phyloP scores from a whole-genome alignment of 2,113 vertebrate genomes.

The Sciurus niger region DNA sequence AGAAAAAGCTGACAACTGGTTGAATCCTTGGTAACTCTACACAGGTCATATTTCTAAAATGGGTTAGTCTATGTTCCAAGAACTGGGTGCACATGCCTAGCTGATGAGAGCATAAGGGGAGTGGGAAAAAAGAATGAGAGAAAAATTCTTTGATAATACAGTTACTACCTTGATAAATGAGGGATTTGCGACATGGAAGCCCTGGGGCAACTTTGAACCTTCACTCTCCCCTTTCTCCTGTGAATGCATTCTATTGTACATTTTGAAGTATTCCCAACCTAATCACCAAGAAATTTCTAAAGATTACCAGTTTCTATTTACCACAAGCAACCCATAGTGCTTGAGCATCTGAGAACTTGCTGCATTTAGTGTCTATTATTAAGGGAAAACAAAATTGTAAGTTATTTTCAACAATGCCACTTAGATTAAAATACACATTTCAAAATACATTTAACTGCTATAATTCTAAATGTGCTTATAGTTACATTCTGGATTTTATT shows the following conservation, averaged over 20 bases:
- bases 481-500: constrained; percentile 25
- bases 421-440: constrained; percentile 30
- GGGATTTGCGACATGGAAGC: background rate
- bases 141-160: background rate
- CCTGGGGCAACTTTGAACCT: background rate
- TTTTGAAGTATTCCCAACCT: background rate
- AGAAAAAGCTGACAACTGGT: background rate
- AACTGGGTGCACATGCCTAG: background rate
- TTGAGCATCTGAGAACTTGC: background rate
- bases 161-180: constrained; percentile 55
- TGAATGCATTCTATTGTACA: background rate
- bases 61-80: background rate
- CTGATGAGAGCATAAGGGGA: background rate
- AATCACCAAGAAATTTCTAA: constrained; percentile 46
- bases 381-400: constrained; percentile 50
- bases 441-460: background rate
- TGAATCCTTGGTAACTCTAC: background rate
- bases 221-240: constrained; percentile 36
- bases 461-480: constrained; percentile 11
- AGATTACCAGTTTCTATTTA: background rate
- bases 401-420: background rate
- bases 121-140: background rate
- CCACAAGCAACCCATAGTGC: background rate
- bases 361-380: background rate
- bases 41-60: constrained; percentile 55